Conservation (phyloP, 2,888 invertebrate genomes). For the Clanis bilineata region DNA sequence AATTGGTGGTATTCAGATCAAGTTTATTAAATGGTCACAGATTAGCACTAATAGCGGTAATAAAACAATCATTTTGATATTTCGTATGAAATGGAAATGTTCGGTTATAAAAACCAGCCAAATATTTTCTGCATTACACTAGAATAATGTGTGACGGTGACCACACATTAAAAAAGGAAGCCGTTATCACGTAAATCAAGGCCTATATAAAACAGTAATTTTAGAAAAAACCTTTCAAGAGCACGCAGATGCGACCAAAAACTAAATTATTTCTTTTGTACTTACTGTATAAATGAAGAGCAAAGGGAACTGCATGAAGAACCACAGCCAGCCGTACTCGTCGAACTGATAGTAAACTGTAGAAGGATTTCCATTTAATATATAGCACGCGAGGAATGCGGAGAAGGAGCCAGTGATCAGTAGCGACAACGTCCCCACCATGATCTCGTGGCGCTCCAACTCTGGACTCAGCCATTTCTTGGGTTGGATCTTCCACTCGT, state of each 20-base stretch:
- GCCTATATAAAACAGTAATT: too few relatives aligned
- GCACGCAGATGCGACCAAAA: too few relatives aligned
- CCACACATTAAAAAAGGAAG: too few relatives aligned
- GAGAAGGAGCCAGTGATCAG: conserved; percentile 80
- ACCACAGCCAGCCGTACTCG: conserved; percentile 86
- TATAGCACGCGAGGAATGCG: conserved; percentile 84
- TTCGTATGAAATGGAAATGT: too few relatives aligned
- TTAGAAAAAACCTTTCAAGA: not conserved
- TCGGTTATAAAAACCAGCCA: too few relatives aligned
- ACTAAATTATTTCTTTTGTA: too few relatives aligned
- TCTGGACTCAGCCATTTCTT: conserved; percentile 85
- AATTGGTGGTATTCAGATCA: not conserved
- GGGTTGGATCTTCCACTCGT: conserved; percentile 89
- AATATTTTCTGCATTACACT: too few relatives aligned
- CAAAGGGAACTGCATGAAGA: conserved; percentile 84
- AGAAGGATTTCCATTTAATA: conserved; percentile 85
- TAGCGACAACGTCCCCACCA: conserved; percentile 83
- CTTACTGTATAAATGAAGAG: conserved; percentile 84
- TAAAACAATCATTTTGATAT: too few relatives aligned
- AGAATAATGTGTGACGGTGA: too few relatives aligned
- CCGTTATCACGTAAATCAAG: too few relatives aligned
- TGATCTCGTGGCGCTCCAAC: conserved; percentile 86
- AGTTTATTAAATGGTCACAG: too few relatives aligned
- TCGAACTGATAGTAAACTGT: conserved; percentile 84
- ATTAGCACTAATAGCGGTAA: too few relatives aligned